Evolutionary conservation across 2,888 invertebrate species (phyloP).

Genomic region (Cerastis rubricosa): DNA sequence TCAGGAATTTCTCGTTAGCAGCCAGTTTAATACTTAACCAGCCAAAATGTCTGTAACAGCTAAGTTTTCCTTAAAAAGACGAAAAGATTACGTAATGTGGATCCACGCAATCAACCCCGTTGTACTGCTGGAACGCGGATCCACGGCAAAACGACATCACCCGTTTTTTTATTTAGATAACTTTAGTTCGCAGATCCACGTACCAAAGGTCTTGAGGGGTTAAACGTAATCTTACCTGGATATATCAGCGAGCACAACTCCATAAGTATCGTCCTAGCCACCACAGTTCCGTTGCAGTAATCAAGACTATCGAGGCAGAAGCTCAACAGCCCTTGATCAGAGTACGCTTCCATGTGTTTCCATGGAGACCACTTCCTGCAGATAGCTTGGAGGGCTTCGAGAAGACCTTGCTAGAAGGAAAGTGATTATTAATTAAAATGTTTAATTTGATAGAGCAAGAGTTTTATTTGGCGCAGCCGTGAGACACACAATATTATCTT

Average conservation of each 20-base stretch:
- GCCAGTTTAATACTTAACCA: background rate
- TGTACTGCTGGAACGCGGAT: background rate
- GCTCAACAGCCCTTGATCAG: slow-evolving; percentile 79
- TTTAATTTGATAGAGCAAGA: background rate
- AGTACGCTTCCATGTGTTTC: slow-evolving; percentile 92
- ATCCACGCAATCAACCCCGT: background rate
- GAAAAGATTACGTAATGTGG: too few relatives aligned
- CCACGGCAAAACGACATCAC: background rate
- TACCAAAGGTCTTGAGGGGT: too few relatives aligned
- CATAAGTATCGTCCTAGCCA: slow-evolving; percentile 77
- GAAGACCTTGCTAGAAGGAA: slow-evolving; percentile 85
- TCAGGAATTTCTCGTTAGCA: too few relatives aligned
- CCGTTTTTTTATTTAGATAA: too few relatives aligned
- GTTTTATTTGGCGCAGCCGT: too few relatives aligned
- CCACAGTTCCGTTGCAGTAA: slow-evolving; percentile 80
- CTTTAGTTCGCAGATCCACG: too few relatives aligned
- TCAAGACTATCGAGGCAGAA: slow-evolving; percentile 84
- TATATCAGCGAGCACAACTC: slow-evolving; percentile 84
- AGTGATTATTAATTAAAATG: background rate
- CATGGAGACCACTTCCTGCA: slow-evolving; percentile 93
- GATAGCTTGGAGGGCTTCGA: slow-evolving; percentile 92
- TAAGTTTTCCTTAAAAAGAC: too few relatives aligned
- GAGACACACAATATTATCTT: too few relatives aligned
- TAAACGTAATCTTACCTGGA: slow-evolving; percentile 76
- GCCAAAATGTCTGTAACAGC: background rate